Evolutionary conservation across 2,888 invertebrate genomes (phyloP).

Genomic region (Tromatobia lineatoria): DNA sequence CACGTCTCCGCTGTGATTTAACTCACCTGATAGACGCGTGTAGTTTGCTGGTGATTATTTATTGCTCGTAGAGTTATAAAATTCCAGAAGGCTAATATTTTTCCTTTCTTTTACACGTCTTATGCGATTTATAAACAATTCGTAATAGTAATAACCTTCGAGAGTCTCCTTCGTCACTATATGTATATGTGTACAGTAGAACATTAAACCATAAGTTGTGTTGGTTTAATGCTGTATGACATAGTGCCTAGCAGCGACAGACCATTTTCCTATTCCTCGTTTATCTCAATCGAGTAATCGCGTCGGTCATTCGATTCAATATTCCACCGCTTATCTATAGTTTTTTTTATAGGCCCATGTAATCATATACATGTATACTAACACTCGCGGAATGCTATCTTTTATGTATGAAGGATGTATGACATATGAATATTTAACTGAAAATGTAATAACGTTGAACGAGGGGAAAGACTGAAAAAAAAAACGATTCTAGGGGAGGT

Average conservation of each 20-base stretch:
- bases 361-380: conserved; percentile 18
- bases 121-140: conserved; percentile 62
- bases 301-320: conserved; percentile 56
- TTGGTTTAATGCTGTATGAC: neutral
- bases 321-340: conserved; percentile 54
- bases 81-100: conserved; percentile 45
- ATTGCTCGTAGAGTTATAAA: conserved; percentile 62
- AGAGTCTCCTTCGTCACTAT: conserved; percentile 45
- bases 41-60: conserved; percentile 60
- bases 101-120: conserved; percentile 37
- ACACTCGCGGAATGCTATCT: neutral
- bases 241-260: conserved; percentile 38
- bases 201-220: neutral
- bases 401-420: neutral
- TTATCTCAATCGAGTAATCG: conserved; percentile 60
- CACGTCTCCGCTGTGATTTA: conserved; percentile 54
- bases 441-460: no score
- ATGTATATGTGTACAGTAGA: neutral
- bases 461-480: no score
- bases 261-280: conserved; percentile 32
- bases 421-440: no score
- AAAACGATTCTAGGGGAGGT: no score
- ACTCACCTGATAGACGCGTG: conserved; percentile 45
- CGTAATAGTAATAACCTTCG: conserved; percentile 61
- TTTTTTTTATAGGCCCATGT: conserved; percentile 41